Evolutionary conservation across 2,113 vertebrate species (phyloP).

Genomic region (Anguilla rostrata): DNA sequence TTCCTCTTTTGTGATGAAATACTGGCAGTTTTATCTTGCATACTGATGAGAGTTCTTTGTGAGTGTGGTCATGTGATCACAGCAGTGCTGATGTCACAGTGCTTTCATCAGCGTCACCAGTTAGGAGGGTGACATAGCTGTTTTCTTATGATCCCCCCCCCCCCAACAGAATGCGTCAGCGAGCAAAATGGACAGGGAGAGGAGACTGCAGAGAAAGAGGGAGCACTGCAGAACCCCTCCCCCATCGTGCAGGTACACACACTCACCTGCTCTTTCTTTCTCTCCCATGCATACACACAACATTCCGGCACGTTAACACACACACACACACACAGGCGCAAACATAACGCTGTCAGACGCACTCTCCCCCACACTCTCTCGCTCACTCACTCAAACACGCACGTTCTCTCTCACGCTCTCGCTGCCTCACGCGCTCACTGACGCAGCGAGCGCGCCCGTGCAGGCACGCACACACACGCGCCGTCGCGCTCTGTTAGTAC

Average conservation of each 20-base stretch:
- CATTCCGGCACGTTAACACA: conserved; percentile 11
- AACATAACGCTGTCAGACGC: background rate
- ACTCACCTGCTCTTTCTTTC: background rate
- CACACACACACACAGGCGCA: background rate
- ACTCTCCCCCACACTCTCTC: background rate
- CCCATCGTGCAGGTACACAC: conserved; percentile 21
- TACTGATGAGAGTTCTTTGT: background rate
- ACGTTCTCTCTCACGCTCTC: background rate
- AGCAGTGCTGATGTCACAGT: background rate
- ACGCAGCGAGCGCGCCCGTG: background rate
- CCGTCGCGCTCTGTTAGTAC: conserved; percentile 11
- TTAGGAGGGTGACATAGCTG: conserved; percentile 8
- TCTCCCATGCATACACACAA: background rate
- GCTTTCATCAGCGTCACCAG: background rate
- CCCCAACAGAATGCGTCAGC: conserved; percentile 43
- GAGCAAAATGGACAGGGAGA: conserved; percentile 51
- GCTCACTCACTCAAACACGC: background rate
- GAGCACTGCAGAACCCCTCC: conserved; percentile 28
- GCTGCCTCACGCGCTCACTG: too few relatives aligned
- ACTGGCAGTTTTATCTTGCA: background rate
- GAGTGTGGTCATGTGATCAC: conserved; percentile 11
- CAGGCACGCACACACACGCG: background rate
- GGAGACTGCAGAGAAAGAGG: conserved; percentile 51
- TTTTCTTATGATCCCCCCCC: background rate
- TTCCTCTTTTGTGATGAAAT: conserved; percentile 5